Base-by-base conservation (phyloP, 2,888 invertebrate genomes). In the Aleiodes alternator region DNA sequence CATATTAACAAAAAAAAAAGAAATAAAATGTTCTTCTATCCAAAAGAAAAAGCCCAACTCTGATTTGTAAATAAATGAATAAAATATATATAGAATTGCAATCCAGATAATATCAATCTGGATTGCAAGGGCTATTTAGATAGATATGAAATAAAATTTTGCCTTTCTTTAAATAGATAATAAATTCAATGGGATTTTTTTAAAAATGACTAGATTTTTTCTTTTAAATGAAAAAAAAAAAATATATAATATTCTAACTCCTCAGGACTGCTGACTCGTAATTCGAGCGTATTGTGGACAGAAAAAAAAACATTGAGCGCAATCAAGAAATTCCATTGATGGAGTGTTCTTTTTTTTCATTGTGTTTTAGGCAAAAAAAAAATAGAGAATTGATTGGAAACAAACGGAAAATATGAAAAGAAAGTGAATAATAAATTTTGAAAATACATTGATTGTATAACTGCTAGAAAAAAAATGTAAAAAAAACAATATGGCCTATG, bases 31-130 rank as follows among this genome's bases (percentile, higher is more conserved):
- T 38, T 43, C 9, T 43, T 43, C 43, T 43, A 43, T 43, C 43
- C 43, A 43, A 11, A 43, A 43, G 11, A 56, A 70, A 53, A 38
- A 69, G 72, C 72, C 59, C 75, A 73, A 69, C 69, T 77, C 73
- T 34, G 69, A 76, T 72, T 77, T 78, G 78, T 79, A 79, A 64
- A 79, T 79, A 79, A 77, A 75, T 43, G 43, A 43, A 43, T 11
- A 43, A 43, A 43, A 43, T 6, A 75, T 16, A 80, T 72, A 72
- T 61, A 73, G 75, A 72, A 78, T 50, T 69, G 69, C 69, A 57
- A 69, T 69, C 57, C 59, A 69, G 72, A 73, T 55, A 53, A 9
- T 57, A 50, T 38, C 12, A 43, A 11, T 64, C 16, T 43, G 48
- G 43, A 48, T 48, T 48, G 69, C 72, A 64, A 43, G 70, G 72